phyloP scores from a whole-genome alignment of 2,113 vertebrate genomes.

The Atractosteus spatula region DNA sequence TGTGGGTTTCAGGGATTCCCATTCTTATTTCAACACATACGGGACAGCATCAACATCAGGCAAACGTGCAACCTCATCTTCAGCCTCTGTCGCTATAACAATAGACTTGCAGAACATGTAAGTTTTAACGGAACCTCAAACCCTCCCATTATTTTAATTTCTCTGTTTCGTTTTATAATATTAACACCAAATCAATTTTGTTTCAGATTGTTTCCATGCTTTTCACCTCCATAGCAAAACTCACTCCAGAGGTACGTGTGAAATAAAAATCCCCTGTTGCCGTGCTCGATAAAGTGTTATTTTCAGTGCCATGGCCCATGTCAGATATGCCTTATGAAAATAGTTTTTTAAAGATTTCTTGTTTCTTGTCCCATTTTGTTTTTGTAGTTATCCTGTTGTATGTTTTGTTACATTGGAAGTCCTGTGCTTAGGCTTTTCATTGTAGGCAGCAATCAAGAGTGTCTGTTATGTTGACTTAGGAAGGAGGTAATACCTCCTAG shows the following conservation, averaged over 20 bases:
- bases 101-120: slow-evolving; percentile 95
- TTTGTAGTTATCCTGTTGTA: too few relatives aligned
- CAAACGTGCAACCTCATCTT: slow-evolving; percentile 99
- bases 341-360: too few relatives aligned
- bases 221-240: slow-evolving; percentile 97
- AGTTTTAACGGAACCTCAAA: slow-evolving; percentile 36
- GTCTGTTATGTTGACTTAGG: too few relatives aligned
- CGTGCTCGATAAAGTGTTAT: too few relatives aligned
- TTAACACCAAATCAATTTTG: not conserved
- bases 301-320: too few relatives aligned
- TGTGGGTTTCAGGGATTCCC: slow-evolving; percentile 82
- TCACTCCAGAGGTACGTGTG: slow-evolving; percentile 90
- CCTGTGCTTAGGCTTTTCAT: too few relatives aligned
- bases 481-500: too few relatives aligned
- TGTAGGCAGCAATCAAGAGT: too few relatives aligned
- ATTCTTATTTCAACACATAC: slow-evolving; percentile 98
- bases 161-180: not conserved
- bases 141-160: not conserved
- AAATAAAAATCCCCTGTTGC: not conserved
- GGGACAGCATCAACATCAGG: slow-evolving; percentile 97
- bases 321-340: too few relatives aligned
- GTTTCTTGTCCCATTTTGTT: too few relatives aligned
- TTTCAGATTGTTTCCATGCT: slow-evolving; percentile 96
- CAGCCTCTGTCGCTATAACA: slow-evolving; percentile 97
- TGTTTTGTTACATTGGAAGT: too few relatives aligned